Evolutionary conservation across 2,113 vertebrate genomes (phyloP), one percentile per base, ranked within the genome.

Genomic region (Odontophorus gujanensis): DNA sequence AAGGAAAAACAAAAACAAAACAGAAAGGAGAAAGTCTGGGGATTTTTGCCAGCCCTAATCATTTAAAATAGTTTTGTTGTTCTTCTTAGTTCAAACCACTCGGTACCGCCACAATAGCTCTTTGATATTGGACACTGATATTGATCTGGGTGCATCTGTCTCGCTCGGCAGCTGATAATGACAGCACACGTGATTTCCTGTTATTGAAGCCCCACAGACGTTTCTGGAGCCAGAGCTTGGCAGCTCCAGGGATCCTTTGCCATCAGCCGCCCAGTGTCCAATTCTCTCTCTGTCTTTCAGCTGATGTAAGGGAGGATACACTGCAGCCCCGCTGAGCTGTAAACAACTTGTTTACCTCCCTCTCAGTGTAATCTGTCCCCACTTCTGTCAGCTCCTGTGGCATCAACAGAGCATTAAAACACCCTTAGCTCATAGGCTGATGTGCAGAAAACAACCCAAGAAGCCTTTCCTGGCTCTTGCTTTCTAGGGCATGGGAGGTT

Each of bases 61-160:
- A 92, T 93, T 96, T 92, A 78, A 95, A 96, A 81, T 57, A 82
- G 42, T 84, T 89, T 53, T 85, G 90, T 73, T 96, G 74, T 95
- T 97, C 68, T 73, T 58, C 51, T 55, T 34, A 45, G 34, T 85
- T 81, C 59, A 78, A 93, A 94, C 85, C 1, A 43, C 84, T 85
- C 18, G 11, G 51, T 91, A 74, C 92, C 6, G 2, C 73, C 93
- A 94, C 96, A 96, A 92, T 85, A 94, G 38, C 57, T 74, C 96
- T 96, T 95, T 97, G 96, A 97, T 93, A 93, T 89, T 1, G 30
- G 97, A 95, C 73, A 86, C 90, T 22, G 67, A 94, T 96, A 97
- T 95, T 75, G 95, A 96, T 97, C 97, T 67, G 83, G 51, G 59
- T 87, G 94, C 94, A 95, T 96, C 96, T 96, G 95, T 94, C 95